phyloP scores from a whole-genome alignment of 2,797 vertebrate genomes.

The Lemur catta region DNA sequence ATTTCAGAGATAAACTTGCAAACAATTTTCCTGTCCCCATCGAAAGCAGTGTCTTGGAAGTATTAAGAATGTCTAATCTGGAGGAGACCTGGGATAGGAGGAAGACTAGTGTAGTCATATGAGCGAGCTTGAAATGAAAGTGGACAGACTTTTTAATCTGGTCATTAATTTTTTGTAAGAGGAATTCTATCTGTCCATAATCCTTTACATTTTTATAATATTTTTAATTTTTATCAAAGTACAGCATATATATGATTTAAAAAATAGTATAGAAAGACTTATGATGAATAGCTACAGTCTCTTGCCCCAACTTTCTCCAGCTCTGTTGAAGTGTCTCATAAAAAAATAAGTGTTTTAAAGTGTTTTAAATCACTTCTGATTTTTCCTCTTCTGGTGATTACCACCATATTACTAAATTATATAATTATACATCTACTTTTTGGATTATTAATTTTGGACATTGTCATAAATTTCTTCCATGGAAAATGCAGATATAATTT shows the following conservation, averaged over 20 bases:
- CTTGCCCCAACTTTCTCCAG: not conserved
- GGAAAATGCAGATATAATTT: not conserved
- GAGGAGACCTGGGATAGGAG: not conserved
- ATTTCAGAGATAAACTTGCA: not conserved
- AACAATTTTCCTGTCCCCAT: not conserved
- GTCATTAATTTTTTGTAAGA: not conserved
- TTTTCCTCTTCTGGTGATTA: not conserved
- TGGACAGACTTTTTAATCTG: not conserved
- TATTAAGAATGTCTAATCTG: not conserved
- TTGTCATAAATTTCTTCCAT: not conserved
- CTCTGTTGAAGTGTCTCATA: not conserved
- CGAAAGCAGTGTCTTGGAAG: not conserved
- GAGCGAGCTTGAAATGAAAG: not conserved
- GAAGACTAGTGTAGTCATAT: not conserved
- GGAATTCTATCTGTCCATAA: not conserved
- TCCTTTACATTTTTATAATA: not conserved
- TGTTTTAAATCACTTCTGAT: not conserved
- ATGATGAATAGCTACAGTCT: not conserved
- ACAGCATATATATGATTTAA: not conserved
- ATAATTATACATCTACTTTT: not conserved
- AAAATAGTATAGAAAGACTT: not conserved
- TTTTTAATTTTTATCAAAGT: slow-evolving; percentile 25
- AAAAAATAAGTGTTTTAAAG: not conserved
- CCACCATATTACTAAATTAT: not conserved
- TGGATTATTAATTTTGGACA: not conserved